These are phyloP conservation scores for Neotoxoptera formosana DNA, from an alignment of 1,140 invertebrate species.

Conservation along the genomic window DNA sequence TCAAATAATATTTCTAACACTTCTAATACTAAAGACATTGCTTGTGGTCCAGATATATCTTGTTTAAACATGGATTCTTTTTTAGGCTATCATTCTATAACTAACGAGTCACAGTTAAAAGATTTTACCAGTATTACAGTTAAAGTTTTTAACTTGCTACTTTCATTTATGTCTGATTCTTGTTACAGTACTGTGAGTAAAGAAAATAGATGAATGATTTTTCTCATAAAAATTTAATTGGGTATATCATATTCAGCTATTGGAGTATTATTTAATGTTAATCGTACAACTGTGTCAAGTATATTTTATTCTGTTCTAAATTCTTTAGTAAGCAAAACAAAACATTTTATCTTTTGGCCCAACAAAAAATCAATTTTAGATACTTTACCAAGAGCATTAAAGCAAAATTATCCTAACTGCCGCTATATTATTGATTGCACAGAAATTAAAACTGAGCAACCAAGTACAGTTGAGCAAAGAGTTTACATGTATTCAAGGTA, in stretches of 20 bases:
- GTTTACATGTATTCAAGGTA: no score
- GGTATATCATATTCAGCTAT: constrained; percentile 35
- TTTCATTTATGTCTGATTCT: no score
- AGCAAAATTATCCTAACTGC: background rate
- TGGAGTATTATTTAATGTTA: constrained; percentile 3
- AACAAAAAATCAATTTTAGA: background rate
- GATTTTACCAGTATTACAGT: no score
- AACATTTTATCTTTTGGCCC: no score
- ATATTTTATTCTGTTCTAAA: constrained; percentile 22
- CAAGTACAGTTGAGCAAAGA: no score
- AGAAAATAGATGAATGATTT: constrained; percentile 37
- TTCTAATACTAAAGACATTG: no score
- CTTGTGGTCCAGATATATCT: no score
- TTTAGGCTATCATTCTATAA: no score
- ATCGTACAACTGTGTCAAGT: background rate
- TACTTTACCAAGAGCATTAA: background rate
- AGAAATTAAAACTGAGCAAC: background rate
- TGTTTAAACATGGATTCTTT: no score
- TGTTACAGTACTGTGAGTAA: background rate
- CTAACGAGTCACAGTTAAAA: no score
- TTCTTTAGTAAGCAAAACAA: constrained; percentile 11
- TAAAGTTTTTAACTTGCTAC: no score
- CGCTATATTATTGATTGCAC: background rate
- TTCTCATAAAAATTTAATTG: constrained; percentile 25
- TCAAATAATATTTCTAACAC: no score